Evolutionary conservation across 2,113 vertebrate genomes (phyloP), one percentile per base, ranked within the genome.

Genomic region (Chionis minor): DNA sequence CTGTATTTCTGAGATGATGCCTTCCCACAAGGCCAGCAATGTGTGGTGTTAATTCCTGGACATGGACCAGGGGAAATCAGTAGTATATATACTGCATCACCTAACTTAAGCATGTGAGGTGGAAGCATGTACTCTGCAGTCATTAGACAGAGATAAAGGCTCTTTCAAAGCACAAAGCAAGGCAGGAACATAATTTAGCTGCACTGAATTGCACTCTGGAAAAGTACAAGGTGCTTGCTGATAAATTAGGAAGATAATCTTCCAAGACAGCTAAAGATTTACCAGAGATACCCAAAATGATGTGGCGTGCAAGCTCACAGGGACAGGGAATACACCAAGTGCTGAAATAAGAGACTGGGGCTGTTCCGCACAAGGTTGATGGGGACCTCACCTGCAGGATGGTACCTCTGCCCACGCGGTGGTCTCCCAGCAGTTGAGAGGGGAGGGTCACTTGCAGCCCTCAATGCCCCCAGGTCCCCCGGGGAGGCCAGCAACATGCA

Each of bases 381-480:
- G 8, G 33, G 14, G 26, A 70, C 10, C 45, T 70, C 0, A 0
- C 18, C n/a, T 9, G 12, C 30, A 35, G 52, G 19, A 4, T 21
- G 28, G 32, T 7, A 5, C 2, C 0, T 2, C 59, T 74, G 69
- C 33, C 45, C 33, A 21, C 6, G 6, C 0, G 0, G 4, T 47
- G 30, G 7, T 47, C 14, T 71, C 44, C 18, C 22, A 49, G 38
- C n/a, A 51, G 14, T 12, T 2, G 10, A 32, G n/a, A 33, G 3
- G 3, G 13, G 11, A 92, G 12, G 8, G 21, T 21, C 23, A 6
- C 18, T 30, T 1, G 1, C 20, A 45, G 32, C 23, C 49, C 20
- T 13, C 2, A 0, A 27, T 44, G 32, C 4, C 14, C 8, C 5
- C 1, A 0, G 0, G 13, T 32, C 17, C 38, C 24, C 21, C 11